Evolutionary conservation across 1,140 invertebrate genomes (phyloP).

Genomic region (Drosophila melanica): DNA sequence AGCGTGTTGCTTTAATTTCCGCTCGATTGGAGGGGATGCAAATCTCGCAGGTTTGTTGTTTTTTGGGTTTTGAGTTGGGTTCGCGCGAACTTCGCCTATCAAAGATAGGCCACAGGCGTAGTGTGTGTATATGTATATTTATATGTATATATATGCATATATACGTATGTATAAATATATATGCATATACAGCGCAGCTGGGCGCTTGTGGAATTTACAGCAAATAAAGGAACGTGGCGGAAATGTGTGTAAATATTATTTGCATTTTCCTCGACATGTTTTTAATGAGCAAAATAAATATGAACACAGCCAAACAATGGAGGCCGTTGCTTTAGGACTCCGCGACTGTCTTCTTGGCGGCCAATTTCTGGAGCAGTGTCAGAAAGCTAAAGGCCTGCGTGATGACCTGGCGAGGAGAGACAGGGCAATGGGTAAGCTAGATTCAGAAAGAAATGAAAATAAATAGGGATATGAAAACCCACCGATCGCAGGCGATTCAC

Average conservation of each 20-base stretch:
- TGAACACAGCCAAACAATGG: conserved; percentile 39
- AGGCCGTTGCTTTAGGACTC: conserved; percentile 71
- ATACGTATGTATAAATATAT: neutral
- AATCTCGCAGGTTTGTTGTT: conserved; percentile 13
- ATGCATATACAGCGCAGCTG: conserved; percentile 6
- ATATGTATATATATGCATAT: neutral
- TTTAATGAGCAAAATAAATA: conserved; percentile 77
- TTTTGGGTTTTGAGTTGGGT: conserved; percentile 17
- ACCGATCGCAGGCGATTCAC: conserved; percentile 71
- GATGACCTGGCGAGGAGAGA: conserved; percentile 56
- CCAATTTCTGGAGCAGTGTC: conserved; percentile 85
- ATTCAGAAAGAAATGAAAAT: too few relatives aligned
- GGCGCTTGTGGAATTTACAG: conserved; percentile 44
- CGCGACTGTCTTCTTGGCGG: conserved; percentile 86
- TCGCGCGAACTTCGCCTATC: conserved; percentile 47
- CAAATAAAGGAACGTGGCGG: conserved; percentile 52
- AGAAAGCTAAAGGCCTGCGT: conserved; percentile 80
- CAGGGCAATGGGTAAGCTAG: neutral
- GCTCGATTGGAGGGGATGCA: conserved; percentile 31
- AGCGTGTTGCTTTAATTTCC: neutral
- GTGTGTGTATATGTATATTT: neutral
- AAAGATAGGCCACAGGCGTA: conserved; percentile 52
- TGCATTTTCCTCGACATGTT: conserved; percentile 64
- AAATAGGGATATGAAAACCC: neutral
- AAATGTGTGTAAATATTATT: conserved; percentile 72